These are phyloP conservation scores for Acanthosoma haemorrhoidale DNA, from an alignment of 2,888 invertebrate species.

Conservation along the genomic window DNA sequence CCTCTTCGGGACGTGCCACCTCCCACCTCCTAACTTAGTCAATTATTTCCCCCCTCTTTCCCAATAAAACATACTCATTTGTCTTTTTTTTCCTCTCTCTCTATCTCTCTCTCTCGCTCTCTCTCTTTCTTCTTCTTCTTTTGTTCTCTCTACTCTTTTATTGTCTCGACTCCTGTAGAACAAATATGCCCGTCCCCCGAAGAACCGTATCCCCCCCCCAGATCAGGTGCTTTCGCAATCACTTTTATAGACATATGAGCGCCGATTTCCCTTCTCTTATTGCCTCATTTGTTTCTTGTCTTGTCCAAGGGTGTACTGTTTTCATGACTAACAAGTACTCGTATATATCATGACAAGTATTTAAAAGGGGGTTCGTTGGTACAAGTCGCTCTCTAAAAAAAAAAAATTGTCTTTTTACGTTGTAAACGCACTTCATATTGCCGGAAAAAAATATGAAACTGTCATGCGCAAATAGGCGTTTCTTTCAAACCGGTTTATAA, in stretches of 20 bases:
- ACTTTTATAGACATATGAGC: not conserved
- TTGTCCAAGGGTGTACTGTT: not conserved
- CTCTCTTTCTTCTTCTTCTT: not conserved
- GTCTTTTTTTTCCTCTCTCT: conserved; percentile 18
- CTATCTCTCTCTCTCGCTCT: not conserved
- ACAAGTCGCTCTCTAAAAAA: too few relatives aligned
- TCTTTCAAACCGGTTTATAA: too few relatives aligned
- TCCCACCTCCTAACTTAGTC: conserved; percentile 31
- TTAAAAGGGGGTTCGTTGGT: too few relatives aligned
- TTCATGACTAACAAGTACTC: not conserved
- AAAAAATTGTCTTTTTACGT: too few relatives aligned
- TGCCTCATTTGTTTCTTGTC: conserved; percentile 5
- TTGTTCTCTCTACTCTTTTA: conserved; percentile 18
- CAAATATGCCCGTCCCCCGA: not conserved
- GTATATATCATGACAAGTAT: too few relatives aligned
- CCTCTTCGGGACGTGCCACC: not conserved
- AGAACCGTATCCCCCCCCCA: not conserved
- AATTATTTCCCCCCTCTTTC: conserved; percentile 29
- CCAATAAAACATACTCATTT: conserved; percentile 29
- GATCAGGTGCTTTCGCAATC: conserved; percentile 8
- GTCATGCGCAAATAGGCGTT: too few relatives aligned
- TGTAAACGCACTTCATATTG: too few relatives aligned
- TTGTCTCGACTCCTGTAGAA: conserved; percentile 13
- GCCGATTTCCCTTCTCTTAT: not conserved
- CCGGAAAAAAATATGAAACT: too few relatives aligned